These are phyloP conservation scores for Alosa sapidissima DNA, from an alignment of 2,797 vertebrate genomes.

Conservation along the genomic window DNA sequence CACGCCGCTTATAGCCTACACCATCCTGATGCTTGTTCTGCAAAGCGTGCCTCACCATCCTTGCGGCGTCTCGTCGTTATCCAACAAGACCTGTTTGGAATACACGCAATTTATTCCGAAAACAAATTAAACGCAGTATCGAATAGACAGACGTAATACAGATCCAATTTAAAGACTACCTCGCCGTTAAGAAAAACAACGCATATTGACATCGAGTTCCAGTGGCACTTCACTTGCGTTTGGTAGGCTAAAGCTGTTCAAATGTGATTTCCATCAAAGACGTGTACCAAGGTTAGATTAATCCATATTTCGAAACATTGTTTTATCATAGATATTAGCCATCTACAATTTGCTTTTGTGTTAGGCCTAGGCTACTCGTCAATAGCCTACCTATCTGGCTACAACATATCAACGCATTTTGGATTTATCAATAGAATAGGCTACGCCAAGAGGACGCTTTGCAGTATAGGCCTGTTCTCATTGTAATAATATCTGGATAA, in stretches of 20 bases:
- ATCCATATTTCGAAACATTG: not conserved
- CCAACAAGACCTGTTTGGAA: conserved; percentile 37
- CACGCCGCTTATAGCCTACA: conserved; percentile 27
- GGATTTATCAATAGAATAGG: not conserved
- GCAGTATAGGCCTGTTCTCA: conserved; percentile 8
- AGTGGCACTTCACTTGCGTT: not conserved
- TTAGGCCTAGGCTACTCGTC: not conserved
- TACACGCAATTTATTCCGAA: not conserved
- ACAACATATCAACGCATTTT: conserved; percentile 2
- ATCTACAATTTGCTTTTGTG: not conserved
- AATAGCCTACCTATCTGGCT: not conserved
- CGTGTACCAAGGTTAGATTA: not conserved
- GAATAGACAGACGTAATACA: not conserved
- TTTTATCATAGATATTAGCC: not conserved
- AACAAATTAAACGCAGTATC: not conserved
- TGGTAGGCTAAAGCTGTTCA: not conserved
- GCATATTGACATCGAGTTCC: conserved; percentile 12
- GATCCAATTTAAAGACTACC: not conserved
- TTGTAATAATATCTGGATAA: not conserved
- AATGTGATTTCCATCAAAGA: not conserved
- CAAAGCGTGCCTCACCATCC: conserved; percentile 42
- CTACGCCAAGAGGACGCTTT: conserved; percentile 17
- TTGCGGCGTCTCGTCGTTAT: conserved; percentile 47
- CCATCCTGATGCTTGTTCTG: conserved; percentile 34
- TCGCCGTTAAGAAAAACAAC: conserved; percentile 10